These are phyloP conservation scores for Tychaedon coryphoeus DNA, from an alignment of 2,113 vertebrate genomes.

Conservation along the genomic window DNA sequence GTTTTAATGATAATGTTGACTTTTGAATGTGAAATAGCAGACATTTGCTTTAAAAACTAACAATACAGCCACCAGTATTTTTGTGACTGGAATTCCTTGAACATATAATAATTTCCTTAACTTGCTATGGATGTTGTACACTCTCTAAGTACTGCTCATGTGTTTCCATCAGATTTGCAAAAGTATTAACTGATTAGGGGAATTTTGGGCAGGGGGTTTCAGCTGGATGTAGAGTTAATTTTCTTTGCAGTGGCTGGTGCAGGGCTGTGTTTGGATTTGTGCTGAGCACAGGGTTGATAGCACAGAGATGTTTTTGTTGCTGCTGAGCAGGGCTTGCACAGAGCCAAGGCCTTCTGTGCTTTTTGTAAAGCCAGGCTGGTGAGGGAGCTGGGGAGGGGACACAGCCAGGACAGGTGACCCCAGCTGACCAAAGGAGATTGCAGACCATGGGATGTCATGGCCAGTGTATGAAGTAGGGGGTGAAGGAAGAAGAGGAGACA, in stretches of 20 bases:
- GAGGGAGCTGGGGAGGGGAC: too few species aligned
- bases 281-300: too few species aligned
- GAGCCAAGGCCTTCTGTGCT: too few species aligned
- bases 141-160: rapidly evolving
- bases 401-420: too few species aligned
- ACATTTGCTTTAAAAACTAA: not conserved
- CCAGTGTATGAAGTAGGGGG: rapidly evolving
- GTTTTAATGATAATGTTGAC: not conserved
- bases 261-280: not conserved
- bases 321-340: too few species aligned
- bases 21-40: not conserved
- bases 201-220: not conserved
- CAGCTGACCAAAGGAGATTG: too few species aligned
- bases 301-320: too few species aligned
- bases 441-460: rapidly evolving
- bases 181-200: not conserved
- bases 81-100: not conserved
- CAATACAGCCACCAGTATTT: not conserved
- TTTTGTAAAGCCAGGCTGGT: too few species aligned
- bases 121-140: not conserved
- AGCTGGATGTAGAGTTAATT: not conserved
- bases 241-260: not conserved
- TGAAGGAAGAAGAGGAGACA: rapidly evolving
- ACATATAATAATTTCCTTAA: not conserved
- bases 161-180: not conserved